Evolutionary conservation across 2,888 invertebrate genomes (phyloP).

Genomic region (Brachypterus glaber): DNA sequence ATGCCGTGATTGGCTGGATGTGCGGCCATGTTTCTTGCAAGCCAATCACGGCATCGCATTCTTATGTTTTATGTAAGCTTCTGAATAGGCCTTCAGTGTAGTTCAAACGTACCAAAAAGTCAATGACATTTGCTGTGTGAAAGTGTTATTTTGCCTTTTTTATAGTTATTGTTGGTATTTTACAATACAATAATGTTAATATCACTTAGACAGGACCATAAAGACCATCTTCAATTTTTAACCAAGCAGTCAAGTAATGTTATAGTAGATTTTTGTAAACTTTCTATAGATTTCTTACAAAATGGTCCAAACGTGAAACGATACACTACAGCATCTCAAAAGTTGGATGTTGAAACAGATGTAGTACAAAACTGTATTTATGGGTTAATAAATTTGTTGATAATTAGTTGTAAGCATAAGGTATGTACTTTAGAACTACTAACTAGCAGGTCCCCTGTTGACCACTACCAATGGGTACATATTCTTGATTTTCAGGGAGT

Average conservation of each 20-base stretch:
- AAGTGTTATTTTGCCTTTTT: too few relatives aligned
- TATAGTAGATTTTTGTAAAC: conserved; percentile 60
- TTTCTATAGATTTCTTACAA: conserved; percentile 55
- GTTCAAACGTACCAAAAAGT: too few relatives aligned
- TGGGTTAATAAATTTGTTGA: conserved; percentile 61
- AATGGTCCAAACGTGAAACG: conserved; percentile 57
- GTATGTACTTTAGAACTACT: conserved; percentile 39
- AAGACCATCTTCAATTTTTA: conserved; percentile 47
- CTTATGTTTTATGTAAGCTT: too few relatives aligned
- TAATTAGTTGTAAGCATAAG: conserved; percentile 62
- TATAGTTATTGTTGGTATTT: too few relatives aligned
- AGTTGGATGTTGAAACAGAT: conserved; percentile 46
- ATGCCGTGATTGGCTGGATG: too few relatives aligned
- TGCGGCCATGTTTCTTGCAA: too few relatives aligned
- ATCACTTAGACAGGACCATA: conserved; percentile 47
- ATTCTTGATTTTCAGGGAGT: too few relatives aligned
- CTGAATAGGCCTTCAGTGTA: too few relatives aligned
- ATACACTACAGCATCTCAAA: conserved; percentile 54
- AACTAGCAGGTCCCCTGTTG: too few relatives aligned
- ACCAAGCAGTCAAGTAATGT: conserved; percentile 47
- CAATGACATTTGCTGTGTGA: too few relatives aligned
- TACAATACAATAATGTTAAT: conserved; percentile 39
- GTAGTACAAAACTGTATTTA: conserved; percentile 57
- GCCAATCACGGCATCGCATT: too few relatives aligned
- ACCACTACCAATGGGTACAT: too few relatives aligned